Base-by-base conservation (phyloP, 2,113 vertebrate genomes). In the Anthoscopus minutus region DNA sequence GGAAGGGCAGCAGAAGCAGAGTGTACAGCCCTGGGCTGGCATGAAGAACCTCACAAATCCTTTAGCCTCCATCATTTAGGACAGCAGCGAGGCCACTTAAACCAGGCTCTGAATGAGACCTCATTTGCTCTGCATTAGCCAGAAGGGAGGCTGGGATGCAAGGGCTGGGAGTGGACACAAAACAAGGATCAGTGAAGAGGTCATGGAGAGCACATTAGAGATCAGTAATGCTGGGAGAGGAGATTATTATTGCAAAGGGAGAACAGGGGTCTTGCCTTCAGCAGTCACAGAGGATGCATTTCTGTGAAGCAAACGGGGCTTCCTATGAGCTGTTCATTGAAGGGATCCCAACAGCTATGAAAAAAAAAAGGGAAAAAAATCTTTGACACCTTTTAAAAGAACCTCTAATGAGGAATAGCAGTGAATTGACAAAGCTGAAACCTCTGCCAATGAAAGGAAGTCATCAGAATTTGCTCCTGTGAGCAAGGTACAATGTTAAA, bases 371-470 rank as follows among this genome's bases (percentile, higher is more conserved):
- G 40, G 13, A 88, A 57, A 16, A 30, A 80, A 91, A 96, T 51
- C 15, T n/a, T 86, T 92, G 76, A 74, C 69, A 86, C 60, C 42
- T 94, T 92, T 90, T 30, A 30, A 87, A 93, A 74, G 83, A 51
- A 53, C 28, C 31, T 50, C 42, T 60, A 81, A 71, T 1, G 15
- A 86, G 57, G 65, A 58, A 61, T 60, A 81, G 72, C 45, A 48
- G n/a, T 70, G 73, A 94, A 84, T 50, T 45, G 81, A 89, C 61
- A 93, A 70, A 71, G 79, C 5, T 50, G 62, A 93, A 92, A 58
- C n/a, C 28, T 70, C 71, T 79, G 83, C 65, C 82, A 87, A 30
- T 38, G 42, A 71, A 94, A 89, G 69, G 84, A 76, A 58, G 22
- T 33, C 17, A 88, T 82, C 85, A 95, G 86, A 64, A 89, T 6